Evolutionary conservation across 2,113 vertebrate species (phyloP), one percentile per base, ranked within the genome.

Genomic region (Erinaceus europaeus): DNA sequence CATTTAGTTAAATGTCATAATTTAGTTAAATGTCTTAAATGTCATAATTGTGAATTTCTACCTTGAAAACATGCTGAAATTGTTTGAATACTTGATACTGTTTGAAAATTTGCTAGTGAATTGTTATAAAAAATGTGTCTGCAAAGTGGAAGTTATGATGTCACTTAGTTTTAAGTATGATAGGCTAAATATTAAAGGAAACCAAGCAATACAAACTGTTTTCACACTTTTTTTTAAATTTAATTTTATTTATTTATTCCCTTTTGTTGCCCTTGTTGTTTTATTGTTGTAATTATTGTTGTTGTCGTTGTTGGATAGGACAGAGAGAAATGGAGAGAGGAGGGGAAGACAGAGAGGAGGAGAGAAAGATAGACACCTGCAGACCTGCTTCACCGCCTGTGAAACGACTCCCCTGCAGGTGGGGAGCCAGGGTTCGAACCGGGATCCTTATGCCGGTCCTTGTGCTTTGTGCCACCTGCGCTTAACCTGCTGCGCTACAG

Each of bases 91-190:
- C 8, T 73, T 69, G 64, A 50, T 64, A 9, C 84, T 5, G 4
- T 88, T 82, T 91, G 55, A 88, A 89, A 89, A 88, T 52, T 80
- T 84, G 20, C 32, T 65, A 25, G 36, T 75, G 48, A 75, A 29
- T 75, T 85, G 1, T 68, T 42, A 17, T n/a, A 42, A 40, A 77
- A 61, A 77, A 42, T 14, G 6, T 46, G 77, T 14, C 23, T 89
- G 57, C 67, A 69, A 88, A 48, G 9, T 82, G 44, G 44, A 78
- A 85, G 72, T 64, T 72, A 29, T 74, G 46, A 38, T 73, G 25
- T 5, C 34, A 53, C 1, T n/a, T 68, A 40, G 36, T 85, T 68
- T 91, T 79, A 3, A 62, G 46, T 53, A 36, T 46, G 6, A 20
- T 61, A 48, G 21, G 17, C 57, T 75, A 88, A 86, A 73, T 79